Evolutionary conservation across 2,113 vertebrate species (phyloP), one percentile per base, ranked within the genome.

Genomic region (Tenrec ecaudatus): DNA sequence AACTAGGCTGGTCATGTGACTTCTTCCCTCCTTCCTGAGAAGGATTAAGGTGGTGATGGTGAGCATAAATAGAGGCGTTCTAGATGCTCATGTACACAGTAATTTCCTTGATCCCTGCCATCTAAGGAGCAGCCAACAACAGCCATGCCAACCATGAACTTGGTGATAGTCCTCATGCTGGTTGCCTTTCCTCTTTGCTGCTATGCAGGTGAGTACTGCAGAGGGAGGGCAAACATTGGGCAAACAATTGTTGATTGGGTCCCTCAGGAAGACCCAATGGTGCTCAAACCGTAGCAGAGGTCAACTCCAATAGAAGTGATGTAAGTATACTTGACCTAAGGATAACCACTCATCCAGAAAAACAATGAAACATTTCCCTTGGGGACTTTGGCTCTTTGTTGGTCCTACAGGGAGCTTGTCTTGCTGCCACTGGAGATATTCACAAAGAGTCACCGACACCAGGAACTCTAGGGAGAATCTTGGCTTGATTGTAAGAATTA

Each of bases 61-160:
- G 22, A 57, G 58, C 62, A 95, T 89, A 95, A 93, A 96, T 87
- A 94, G 53, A 38, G 6, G n/a, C 1, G 15, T 4, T 29, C 57
- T 40, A 17, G 12, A 15, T 1, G 0, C 33, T 66, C 27, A 29
- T 0, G 12, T 43, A 20, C 79, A 66, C 23, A 77, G 85, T 0
- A 15, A 68, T 8, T 10, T 47, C 57, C 14, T 29, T 60, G 23
- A 68, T 40, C 25, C 15, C n/a, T 25, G 47, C 38, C 25, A 3
- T 47, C 0, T 25, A 15, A 4, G 27, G 38, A 82, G 14, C 6
- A 22, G 38, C 20, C 43, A 7, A 29, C 57, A 6, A 40, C n/a
- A 14, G 6, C 58, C 43, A 11, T 75, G 57, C 87, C 83, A 43
- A 20, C 22, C 58, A 96, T 96, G 96, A 96, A 93, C 88, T 76